Percentiles rank a stretch among this genome's conserved stretches.
phyloP scores from a whole-genome alignment of 2,113 vertebrate genomes.

The Barbus barbus region DNA sequence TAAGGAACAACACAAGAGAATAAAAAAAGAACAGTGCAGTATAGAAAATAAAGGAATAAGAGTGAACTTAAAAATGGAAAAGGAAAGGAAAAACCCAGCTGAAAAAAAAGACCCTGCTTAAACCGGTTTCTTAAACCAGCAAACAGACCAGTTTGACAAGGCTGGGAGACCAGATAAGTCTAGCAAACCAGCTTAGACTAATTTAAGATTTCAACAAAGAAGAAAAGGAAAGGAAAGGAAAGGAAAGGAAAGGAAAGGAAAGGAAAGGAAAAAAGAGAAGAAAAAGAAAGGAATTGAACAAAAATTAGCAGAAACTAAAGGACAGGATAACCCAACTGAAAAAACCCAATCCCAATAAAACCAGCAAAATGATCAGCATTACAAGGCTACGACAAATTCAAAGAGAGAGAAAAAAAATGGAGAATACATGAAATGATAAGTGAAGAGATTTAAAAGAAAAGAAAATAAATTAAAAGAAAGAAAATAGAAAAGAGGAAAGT shows the following conservation, averaged over 20 bases:
- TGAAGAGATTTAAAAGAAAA: too few relatives aligned
- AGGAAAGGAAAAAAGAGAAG: not conserved
- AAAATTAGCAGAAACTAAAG: too few relatives aligned
- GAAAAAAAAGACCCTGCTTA: not conserved
- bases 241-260: not conserved
- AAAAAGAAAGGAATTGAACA: too few relatives aligned
- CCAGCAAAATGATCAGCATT: too few relatives aligned
- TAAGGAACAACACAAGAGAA: not conserved
- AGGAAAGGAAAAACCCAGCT: not conserved
- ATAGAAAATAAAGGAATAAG: not conserved
- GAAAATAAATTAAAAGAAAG: too few relatives aligned
- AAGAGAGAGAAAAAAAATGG: too few relatives aligned
- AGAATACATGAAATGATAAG: too few relatives aligned
- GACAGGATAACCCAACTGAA: too few relatives aligned
- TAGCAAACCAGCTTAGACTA: not conserved
- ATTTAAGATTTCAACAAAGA: not conserved
- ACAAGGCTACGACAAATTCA: too few relatives aligned
- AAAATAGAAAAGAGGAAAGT: too few relatives aligned
- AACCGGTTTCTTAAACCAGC: not conserved
- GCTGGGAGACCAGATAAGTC: not conserved
- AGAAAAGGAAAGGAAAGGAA: not conserved
- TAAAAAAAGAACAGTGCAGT: not conserved
- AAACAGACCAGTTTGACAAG: not conserved
- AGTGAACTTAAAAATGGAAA: not conserved
- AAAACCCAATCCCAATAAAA: too few relatives aligned